Conservation (phyloP, 2,797 vertebrate species). For the Eleutherodactylus coqui region DNA sequence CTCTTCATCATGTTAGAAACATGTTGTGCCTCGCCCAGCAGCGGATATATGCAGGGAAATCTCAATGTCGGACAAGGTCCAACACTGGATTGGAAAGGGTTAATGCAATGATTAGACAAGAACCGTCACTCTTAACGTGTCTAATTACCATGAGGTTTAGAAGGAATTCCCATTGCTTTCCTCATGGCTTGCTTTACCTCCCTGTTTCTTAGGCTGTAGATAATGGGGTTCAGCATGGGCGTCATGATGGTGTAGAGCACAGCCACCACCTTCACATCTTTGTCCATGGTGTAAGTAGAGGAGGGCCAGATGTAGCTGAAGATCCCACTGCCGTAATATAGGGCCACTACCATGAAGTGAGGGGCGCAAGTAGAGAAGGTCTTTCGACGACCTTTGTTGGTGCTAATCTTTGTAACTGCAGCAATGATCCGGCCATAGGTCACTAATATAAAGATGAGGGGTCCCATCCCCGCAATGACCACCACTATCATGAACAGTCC, state of each 20-base stretch:
- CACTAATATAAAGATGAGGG: conserved; percentile 63
- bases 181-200: conserved; percentile 40
- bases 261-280: conserved; percentile 55
- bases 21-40: too few species aligned
- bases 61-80: too few species aligned
- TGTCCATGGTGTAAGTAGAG: conserved; percentile 55
- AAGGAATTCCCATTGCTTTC: not conserved
- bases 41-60: too few species aligned
- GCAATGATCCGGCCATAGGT: conserved; percentile 54
- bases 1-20: too few species aligned
- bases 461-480: conserved; percentile 43
- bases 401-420: conserved; percentile 53
- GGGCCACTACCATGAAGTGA: conserved; percentile 52
- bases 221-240: conserved; percentile 57
- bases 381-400: conserved; percentile 12
- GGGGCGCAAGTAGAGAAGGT: conserved; percentile 57
- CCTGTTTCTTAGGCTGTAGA: conserved; percentile 55
- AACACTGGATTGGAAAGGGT: too few species aligned
- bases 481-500: conserved; percentile 42
- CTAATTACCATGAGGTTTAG: not conserved
- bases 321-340: conserved; percentile 59
- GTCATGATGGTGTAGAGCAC: conserved; percentile 60
- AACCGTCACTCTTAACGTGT: not conserved
- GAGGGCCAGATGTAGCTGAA: conserved; percentile 58
- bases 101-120: not conserved